Base-by-base conservation (phyloP, 2,888 invertebrate genomes). In the Cheilosia soror region DNA sequence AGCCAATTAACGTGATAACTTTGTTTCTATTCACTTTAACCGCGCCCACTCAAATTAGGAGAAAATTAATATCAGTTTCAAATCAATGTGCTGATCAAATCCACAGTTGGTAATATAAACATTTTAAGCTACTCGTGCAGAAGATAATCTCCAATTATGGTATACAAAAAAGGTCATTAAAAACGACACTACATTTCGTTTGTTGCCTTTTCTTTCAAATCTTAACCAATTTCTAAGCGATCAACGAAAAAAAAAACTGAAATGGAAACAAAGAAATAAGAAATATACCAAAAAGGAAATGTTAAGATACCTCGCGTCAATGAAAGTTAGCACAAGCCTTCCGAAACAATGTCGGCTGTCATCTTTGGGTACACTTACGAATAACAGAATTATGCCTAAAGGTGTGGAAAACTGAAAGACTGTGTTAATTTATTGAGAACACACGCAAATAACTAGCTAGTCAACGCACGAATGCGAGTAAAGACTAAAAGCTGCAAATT, bases 21-120 rank as follows among this genome's bases (percentile, higher is more conserved):
- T n/a, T n/a, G n/a, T n/a, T n/a, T n/a, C n/a, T n/a, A n/a, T n/a
- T n/a, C n/a, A n/a, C n/a, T n/a, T n/a, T n/a, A 42, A 62, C 37
- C 42, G 72, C 62, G 51, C 66, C 51, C 20, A 51, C 27, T 29
- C n/a, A 9, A 13, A 27, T 27, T 25, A 25, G 27, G 58, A 37
- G 4, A n/a, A 62, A 72, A 72, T 72, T 72, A 72, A 40, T 62
- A 72, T 51, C n/a, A 57, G 27, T 69, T 33, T 33, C n/a, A 40
- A 51, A 47, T 57, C 42, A 53, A 63, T 29, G 51, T 25, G 65
- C 31, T 65, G 31, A 15, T 33, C 47, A 65, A 65, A 37, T 65
- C 13, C 27, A 51, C 37, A 37, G 11, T 37, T 11, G 37, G 37
- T 11, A 37, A 47, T 20, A 11, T 42, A 20, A 57, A 44, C 15